Evolutionary conservation across 2,797 vertebrate species (phyloP), one percentile per base, ranked within the genome.

Genomic region (Hephaestus fuliginosus): DNA sequence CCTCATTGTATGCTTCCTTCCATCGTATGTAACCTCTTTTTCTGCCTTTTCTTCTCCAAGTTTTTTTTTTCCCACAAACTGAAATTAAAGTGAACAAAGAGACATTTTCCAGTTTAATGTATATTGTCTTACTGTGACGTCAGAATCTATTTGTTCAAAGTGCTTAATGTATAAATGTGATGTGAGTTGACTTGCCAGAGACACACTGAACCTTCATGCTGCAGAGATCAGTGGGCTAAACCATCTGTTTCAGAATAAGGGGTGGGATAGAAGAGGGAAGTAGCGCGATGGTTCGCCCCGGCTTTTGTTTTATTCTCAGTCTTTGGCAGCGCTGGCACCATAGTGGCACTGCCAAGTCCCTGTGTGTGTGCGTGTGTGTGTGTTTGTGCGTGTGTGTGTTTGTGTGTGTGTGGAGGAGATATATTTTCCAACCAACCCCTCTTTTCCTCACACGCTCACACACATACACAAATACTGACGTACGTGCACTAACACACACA

Each of bases 231-330:
- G 75, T 22, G 74, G 93, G 91, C 88, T 70, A 82, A 91, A 93
- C 92, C 91, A 93, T 94, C 82, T 87, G 86, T 74, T 82, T 76
- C 66, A 67, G 88, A 81, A 80, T 33, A 17, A 56, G 80, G 85
- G 87, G 89, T 72, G 82, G 83, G 72, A 67, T 20, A 1, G 74
- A 52, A 68, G 69, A 53, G 78, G 81, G 70, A 41, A 62, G 88
- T 36, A 17, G 83, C 15, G 33, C 49, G 15, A 86, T 92, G 92
- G 91, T 92, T 93, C 71, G n/a, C 69, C 86, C 91, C 84, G 15
- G 86, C 91, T 91, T 93, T 94, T 92, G 91, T 93, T 92, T 93
- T 85, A 90, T 88, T 87, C 87, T 87, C 69, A 57, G 81, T 74
- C 81, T 83, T 91, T 93, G 92, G 91, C 91, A 90, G 86, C 74